Evolutionary conservation across 2,797 vertebrate species (phyloP), one percentile per base, ranked within the genome.

Genomic region (Tenualosa ilisha): DNA sequence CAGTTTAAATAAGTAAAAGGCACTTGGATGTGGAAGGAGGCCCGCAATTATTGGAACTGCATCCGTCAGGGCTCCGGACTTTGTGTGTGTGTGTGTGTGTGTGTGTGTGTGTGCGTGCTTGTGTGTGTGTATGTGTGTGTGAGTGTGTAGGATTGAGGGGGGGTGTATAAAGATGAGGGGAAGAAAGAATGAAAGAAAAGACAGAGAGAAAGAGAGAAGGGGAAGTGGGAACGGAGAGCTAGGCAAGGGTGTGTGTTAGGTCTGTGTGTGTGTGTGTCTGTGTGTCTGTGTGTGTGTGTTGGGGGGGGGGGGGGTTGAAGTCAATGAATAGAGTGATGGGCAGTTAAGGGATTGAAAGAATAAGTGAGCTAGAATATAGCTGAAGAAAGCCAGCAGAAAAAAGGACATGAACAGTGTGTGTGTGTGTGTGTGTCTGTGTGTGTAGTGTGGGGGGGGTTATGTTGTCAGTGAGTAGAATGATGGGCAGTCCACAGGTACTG

Each of bases 401-500:
- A 20, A 17, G 37, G 37, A 75, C 3, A 40, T 9, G 31, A 20
- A 37, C 3, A 75, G 46, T 54, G 24, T 82, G 63, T 6, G 81
- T 1, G 72, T 54, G 22, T 50, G 88, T 65, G 22, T 65, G 17
- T 20, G 56, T 61, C 6, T 20, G 59, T 61, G 59, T 2, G 59
- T 63, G 59, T 24, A 9, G 61, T 0, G 20, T 56, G 83, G 63
- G 83, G 89, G 7, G 46, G 7, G 31, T 31, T 31, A 88, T 90
- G 85, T 87, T 85, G 85, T 85, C 85, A 87, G 90, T 91, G 50
- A 87, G 92, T 85, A 87, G 93, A 95, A 93, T 96, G 96, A 97
- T 95, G 92, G 93, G 95, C 95, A 95, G 96, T 95, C 96, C 95
- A 96, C 96, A 96, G 96, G 96, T 97, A 96, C 92, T 83, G 89